phyloP scores from a whole-genome alignment of 2,797 vertebrate genomes.

The Eidolon dupreanum region DNA sequence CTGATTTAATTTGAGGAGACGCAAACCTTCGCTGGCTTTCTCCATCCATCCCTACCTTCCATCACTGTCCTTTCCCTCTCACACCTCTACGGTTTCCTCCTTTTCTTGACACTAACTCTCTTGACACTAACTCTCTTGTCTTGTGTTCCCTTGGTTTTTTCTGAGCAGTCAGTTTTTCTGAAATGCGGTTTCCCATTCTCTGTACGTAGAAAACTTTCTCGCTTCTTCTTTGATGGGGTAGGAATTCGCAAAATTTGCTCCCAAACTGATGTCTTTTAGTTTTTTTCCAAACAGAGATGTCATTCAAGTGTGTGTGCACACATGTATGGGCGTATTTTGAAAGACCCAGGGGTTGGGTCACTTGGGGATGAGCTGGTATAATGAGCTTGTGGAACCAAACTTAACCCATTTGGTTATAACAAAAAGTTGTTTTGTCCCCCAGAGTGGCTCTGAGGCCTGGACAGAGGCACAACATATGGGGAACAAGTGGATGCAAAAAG shows the following conservation, averaged over 20 bases:
- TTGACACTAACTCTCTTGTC: neutral
- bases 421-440: neutral
- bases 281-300: neutral
- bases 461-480: neutral
- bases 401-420: slow-evolving; percentile 37
- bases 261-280: neutral
- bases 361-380: neutral
- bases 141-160: neutral
- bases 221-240: neutral
- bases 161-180: neutral
- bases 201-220: neutral
- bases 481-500: neutral
- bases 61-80: rapidly evolving
- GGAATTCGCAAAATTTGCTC: slow-evolving; percentile 21
- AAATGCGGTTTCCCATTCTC: neutral
- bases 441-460: neutral
- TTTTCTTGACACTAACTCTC: neutral
- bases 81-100: neutral
- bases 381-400: slow-evolving; percentile 5
- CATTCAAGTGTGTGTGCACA: neutral
- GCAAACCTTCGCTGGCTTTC: neutral
- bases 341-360: neutral
- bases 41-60: neutral
- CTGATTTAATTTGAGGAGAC: neutral
- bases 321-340: neutral